A percentile compares a stretch with the other conserved stretches of the same genome.
These are phyloP conservation scores for Podargus strigoides DNA, from an alignment of 2,797 vertebrate genomes.

Conservation along the genomic window DNA sequence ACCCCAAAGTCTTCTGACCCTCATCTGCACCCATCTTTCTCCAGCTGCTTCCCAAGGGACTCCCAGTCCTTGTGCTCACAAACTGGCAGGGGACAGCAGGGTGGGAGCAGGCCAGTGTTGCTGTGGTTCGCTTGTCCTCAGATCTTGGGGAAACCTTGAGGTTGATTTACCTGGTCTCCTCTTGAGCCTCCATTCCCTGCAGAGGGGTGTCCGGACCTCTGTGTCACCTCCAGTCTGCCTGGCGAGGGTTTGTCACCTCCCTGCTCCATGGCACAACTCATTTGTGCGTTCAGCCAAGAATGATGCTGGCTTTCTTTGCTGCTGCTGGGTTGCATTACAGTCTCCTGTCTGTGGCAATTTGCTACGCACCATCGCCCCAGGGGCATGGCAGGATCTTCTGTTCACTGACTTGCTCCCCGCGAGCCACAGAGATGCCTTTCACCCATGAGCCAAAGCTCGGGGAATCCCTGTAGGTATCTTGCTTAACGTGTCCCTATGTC, in stretches of 20 bases:
- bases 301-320: not conserved
- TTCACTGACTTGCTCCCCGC: not conserved
- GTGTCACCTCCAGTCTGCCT: rapidly evolving
- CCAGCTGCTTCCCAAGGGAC: not conserved
- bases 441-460: not conserved
- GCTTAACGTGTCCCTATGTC: rapidly evolving
- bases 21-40: not conserved
- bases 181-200: not conserved
- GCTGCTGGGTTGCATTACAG: not conserved
- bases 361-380: not conserved
- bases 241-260: not conserved
- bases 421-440: not conserved
- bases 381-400: not conserved
- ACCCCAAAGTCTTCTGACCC: not conserved
- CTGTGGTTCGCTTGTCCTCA: not conserved
- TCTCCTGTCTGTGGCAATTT: not conserved
- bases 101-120: rapidly evolving
- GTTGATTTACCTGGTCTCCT: not conserved
- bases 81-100: not conserved
- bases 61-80: not conserved
- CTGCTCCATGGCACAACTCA: rapidly evolving
- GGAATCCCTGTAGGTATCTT: not conserved
- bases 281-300: not conserved
- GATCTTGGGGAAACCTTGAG: not conserved
- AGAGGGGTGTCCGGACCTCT: not conserved